Evolutionary conservation across 2,888 invertebrate species (phyloP), one percentile per base, ranked within the genome.

Genomic region (Fragum whitleyi): DNA sequence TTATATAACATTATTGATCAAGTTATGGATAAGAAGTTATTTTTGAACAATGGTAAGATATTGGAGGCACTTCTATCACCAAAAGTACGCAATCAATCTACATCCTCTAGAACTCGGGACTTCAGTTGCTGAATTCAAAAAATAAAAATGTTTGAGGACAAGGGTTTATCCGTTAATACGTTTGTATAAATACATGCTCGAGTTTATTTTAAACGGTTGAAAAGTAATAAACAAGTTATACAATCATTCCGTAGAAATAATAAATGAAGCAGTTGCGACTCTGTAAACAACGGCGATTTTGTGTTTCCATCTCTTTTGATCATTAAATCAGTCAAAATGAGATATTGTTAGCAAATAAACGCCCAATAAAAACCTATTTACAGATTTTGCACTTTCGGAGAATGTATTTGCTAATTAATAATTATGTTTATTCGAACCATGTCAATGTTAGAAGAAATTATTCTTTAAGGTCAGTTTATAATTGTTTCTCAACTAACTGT

Each of bases 271-370:
- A 65, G 29, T 23, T 42, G 42, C 21, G 6, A 65, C 11, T 42
- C 1, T 65, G 23, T 65, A 65, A 65, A 65, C 65, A 65, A 65
- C 39, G 23, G 16, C 36, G 23, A 42, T 65, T 42, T 65, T 36
- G 65, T 42, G 29, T 65, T 65, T 42, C 42, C n/a, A 23, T 42
- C 65, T 23, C 26, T 36, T 65, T 65, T 65, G 65, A 65, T 65
- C 42, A 11, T 42, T 9, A 23, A 21, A 65, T 5, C 21, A 9
- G 36, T 11, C 2, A 65, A 42, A 65, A 26, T 42, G 65, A 0
- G 42, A 65, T 42, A 65, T 65, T 65, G 65, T 65, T 65, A 42
- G 32, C 65, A 65, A 39, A 39, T 65, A 65, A 42, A 65, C 5
- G 26, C 16, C 26, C 11, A 42, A 42, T 65, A 42, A 23, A 39